Evolutionary conservation across 2,888 invertebrate genomes (phyloP).

Genomic region (Deilephila porcellus): DNA sequence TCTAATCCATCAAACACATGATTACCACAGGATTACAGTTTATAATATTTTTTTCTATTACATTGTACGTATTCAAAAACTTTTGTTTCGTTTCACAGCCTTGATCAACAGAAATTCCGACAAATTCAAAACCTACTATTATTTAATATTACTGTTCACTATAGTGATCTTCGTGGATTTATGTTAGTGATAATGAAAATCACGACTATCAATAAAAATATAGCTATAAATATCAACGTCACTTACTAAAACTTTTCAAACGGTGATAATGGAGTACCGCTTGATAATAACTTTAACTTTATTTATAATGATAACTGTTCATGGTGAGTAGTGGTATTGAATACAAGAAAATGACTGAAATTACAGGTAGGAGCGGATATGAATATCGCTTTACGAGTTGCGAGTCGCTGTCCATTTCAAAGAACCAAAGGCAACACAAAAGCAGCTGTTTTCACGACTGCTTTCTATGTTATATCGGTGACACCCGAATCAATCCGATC

Average conservation of each 20-base stretch:
- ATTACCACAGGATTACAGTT: no score
- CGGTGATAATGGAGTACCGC: not conserved
- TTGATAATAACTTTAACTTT: not conserved
- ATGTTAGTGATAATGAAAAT: not conserved
- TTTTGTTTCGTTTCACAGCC: no score
- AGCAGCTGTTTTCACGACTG: no score
- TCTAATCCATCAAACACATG: no score
- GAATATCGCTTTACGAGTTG: no score
- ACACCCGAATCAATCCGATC: no score
- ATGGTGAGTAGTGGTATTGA: not conserved
- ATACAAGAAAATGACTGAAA: not conserved
- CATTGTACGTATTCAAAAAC: no score
- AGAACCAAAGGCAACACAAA: no score
- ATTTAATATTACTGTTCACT: not conserved
- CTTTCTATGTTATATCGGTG: no score
- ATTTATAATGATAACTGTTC: not conserved
- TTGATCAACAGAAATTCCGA: no score
- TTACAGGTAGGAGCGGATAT: not conserved
- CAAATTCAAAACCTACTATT: not conserved
- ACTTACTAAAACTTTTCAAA: not conserved
- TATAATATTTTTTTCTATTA: no score
- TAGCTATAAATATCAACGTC: constrained; percentile 1
- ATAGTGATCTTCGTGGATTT: not conserved
- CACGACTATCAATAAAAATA: constrained; percentile 11
- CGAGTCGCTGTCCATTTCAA: no score